phyloP scores from a whole-genome alignment of 2,113 vertebrate species.

The Cygnus atratus region DNA sequence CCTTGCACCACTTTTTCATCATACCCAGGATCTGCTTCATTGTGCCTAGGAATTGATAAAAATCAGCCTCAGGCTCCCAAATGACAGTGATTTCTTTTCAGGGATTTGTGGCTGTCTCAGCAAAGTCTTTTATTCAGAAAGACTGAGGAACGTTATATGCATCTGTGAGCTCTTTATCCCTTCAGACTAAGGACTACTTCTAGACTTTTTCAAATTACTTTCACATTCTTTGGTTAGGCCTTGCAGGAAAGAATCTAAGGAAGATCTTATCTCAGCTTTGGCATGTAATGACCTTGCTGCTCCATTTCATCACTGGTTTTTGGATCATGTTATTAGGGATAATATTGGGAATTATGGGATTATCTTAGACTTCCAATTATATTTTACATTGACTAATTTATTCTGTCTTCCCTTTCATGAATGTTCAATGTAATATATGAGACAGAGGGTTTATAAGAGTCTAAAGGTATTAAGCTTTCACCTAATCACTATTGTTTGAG shows the following conservation, averaged over 20 bases:
- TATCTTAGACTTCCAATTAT: not conserved
- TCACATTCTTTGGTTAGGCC: not conserved
- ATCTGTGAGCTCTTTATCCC: not conserved
- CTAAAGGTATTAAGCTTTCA: conserved; percentile 31
- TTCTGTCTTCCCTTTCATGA: conserved; percentile 39
- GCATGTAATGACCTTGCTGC: not conserved
- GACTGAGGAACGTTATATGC: not conserved
- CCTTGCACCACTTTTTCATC: not conserved
- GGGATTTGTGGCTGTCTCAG: not conserved
- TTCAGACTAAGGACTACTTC: not conserved
- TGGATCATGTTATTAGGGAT: conserved; percentile 10
- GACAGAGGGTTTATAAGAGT: conserved; percentile 11
- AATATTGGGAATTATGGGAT: conserved; percentile 46
- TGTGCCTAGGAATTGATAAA: not conserved
- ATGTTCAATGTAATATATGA: not conserved
- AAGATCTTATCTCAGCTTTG: conserved; percentile 31
- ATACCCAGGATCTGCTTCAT: not conserved
- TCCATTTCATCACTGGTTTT: conserved; percentile 25
- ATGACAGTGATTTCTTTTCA: not conserved
- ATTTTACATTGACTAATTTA: conserved; percentile 38
- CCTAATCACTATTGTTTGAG: conserved; percentile 25
- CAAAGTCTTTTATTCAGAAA: not conserved
- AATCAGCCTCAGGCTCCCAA: not conserved
- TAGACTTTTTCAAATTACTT: conserved; percentile 7
- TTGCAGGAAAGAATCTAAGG: not conserved